phyloP scores from a whole-genome alignment of 1,140 invertebrate genomes.

The Hyles euphorbiae region DNA sequence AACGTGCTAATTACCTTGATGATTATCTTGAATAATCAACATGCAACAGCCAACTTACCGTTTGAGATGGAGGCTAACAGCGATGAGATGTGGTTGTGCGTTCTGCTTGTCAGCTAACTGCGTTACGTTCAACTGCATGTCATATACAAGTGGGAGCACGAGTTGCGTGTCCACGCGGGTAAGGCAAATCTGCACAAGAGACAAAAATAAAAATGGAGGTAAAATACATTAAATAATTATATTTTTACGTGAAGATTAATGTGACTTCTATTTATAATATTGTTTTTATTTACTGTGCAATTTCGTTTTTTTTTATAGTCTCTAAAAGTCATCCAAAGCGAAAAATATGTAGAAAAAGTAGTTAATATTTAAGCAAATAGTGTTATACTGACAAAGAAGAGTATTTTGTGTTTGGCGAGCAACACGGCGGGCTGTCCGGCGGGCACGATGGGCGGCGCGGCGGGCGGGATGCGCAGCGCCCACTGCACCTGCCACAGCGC shows the following conservation, averaged over 20 bases:
- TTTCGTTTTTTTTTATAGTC: no score
- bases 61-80: constrained; percentile 67
- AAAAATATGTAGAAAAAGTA: no score
- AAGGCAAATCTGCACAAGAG: no score
- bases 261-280: no score
- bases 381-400: constrained; percentile 87
- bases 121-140: constrained; percentile 89
- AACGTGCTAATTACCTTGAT: no score
- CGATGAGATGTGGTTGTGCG: constrained; percentile 66
- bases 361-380: no score
- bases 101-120: constrained; percentile 88
- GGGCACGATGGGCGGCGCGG: constrained; percentile 88
- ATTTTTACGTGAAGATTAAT: no score
- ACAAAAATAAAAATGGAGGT: no score
- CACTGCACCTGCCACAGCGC: constrained; percentile 90
- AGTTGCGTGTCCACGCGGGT: constrained; percentile 89
- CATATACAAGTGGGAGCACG: constrained; percentile 92
- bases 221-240: no score
- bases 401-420: constrained; percentile 88
- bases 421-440: constrained; percentile 90
- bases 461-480: constrained; percentile 93
- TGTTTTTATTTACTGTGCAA: no score
- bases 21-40: no score
- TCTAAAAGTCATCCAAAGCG: no score
- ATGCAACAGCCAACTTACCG: constrained; percentile 34